Base-by-base conservation (phyloP, 2,888 invertebrate genomes). In the Scaptomyza caliginosa region DNA sequence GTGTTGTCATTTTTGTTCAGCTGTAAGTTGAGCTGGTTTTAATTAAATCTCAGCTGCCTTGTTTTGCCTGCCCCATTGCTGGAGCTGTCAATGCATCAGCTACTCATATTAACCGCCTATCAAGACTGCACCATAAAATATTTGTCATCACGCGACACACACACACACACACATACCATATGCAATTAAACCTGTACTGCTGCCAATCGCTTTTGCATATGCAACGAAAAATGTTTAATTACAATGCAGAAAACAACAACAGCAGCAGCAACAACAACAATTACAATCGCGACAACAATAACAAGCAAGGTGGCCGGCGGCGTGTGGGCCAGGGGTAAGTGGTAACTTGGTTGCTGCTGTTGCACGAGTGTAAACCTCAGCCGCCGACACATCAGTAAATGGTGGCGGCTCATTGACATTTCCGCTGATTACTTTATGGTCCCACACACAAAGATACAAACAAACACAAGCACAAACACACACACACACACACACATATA, bases 401-500 rank as follows among this genome's bases (percentile, higher is more conserved):
- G 81, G 86, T 82, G 77, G 77, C 78, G 82, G 74, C 87, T 77
- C 88, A 86, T 83, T 84, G 84, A 84, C 86, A 86, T 86, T 86
- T 86, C 77, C 84, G 86, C 88, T 86, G 86, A 86, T 85, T 85
- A 87, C 85, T 87, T 83, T 87, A 85, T 83, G 86, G 68, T 74
- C 68, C 59, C 65, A 58, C 67, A 67, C 60, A 66, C 48, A 60
- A 19, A 42, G 39, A 56, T 34, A 45, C 56, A 40, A 42, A 55
- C 36, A 39, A 36, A 49, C 48, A 59, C 55, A 60, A 39, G 38
- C 23, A 50, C 46, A 36, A 26, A 28, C 43, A 42, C 16, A 36
- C 49, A 62, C 45, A 62, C 38, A 52, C 34, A 51, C 17, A 60
- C 36, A 60, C 39, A 50, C 11, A 19, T 8, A 4, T 28, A 51